Percentiles rank a stretch among this genome's conserved stretches.
Conservation (phyloP, 2,113 vertebrate genomes). For the Picathartes gymnocephalus region DNA sequence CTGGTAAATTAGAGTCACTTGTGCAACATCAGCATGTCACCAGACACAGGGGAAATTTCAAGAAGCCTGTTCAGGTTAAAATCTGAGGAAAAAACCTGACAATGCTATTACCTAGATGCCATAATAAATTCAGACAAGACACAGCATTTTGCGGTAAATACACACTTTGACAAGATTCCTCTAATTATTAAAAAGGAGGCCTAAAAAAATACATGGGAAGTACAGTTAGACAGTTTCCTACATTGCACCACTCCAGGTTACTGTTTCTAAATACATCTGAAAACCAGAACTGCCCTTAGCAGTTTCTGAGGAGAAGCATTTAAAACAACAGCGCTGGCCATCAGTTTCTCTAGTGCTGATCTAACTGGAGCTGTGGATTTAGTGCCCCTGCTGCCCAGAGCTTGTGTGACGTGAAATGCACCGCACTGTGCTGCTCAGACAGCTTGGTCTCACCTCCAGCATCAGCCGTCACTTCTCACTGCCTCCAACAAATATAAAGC, state of each 20-base stretch:
- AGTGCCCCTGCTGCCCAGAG: background rate
- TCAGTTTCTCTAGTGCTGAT: background rate
- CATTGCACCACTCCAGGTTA: background rate
- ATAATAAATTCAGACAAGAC: background rate
- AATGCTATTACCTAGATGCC: too few relatives aligned
- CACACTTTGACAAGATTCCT: background rate
- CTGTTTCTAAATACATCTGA: background rate
- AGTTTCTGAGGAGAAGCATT: background rate
- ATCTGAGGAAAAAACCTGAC: background rate
- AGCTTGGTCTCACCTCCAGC: background rate
- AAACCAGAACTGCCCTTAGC: background rate
- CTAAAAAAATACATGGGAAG: background rate
- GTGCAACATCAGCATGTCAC: background rate
- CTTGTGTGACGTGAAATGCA: background rate
- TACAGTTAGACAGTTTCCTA: background rate
- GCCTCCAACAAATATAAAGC: background rate
- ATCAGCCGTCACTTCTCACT: fast-evolving
- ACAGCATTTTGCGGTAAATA: background rate
- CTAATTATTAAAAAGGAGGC: background rate
- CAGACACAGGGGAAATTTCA: background rate
- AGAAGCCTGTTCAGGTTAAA: background rate
- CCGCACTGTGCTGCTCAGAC: fast-evolving
- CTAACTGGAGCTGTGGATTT: background rate
- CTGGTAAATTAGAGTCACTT: background rate
- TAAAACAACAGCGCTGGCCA: background rate